These are phyloP conservation scores for Phoxinus phoxinus DNA, from an alignment of 2,113 vertebrate species.

Conservation along the genomic window DNA sequence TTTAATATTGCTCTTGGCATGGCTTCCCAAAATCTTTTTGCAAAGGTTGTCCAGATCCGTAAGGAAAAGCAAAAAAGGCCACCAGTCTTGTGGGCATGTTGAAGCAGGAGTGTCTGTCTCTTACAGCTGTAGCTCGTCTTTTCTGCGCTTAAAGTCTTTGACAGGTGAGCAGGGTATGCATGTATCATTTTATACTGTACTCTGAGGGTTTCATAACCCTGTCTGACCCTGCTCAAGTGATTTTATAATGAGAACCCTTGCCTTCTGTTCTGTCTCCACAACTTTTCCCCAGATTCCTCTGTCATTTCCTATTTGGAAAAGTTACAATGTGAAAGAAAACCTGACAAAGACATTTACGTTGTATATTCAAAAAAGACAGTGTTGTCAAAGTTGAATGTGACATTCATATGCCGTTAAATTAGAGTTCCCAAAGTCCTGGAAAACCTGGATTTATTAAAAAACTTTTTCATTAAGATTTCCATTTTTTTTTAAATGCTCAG, in stretches of 20 bases:
- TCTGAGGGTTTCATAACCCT: background rate
- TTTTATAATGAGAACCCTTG: conserved; percentile 18
- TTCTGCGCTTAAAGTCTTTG: conserved; percentile 2
- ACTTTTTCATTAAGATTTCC: background rate
- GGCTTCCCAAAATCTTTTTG: conserved; percentile 11
- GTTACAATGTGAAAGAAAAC: no score
- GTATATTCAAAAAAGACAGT: no score
- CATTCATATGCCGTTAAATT: background rate
- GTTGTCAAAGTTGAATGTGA: background rate
- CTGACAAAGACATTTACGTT: no score
- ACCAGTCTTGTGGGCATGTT: conserved; percentile 3
- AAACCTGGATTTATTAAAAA: background rate
- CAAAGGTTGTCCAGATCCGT: conserved; percentile 24
- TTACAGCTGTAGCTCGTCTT: background rate
- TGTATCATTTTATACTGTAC: conserved; percentile 18
- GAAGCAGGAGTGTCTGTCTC: background rate
- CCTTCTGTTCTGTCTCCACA: background rate
- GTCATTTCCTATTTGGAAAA: background rate
- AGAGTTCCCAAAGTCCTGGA: background rate
- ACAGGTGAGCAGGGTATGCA: conserved; percentile 12
- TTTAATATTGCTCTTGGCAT: background rate
- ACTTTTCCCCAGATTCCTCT: background rate
- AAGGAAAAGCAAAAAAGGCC: conserved; percentile 13
- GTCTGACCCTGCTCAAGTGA: conserved; percentile 25
- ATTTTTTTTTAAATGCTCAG: background rate